Evolutionary conservation across 2,797 vertebrate species (phyloP), one percentile per base, ranked within the genome.

Genomic region (Sorex maritimensis): DNA sequence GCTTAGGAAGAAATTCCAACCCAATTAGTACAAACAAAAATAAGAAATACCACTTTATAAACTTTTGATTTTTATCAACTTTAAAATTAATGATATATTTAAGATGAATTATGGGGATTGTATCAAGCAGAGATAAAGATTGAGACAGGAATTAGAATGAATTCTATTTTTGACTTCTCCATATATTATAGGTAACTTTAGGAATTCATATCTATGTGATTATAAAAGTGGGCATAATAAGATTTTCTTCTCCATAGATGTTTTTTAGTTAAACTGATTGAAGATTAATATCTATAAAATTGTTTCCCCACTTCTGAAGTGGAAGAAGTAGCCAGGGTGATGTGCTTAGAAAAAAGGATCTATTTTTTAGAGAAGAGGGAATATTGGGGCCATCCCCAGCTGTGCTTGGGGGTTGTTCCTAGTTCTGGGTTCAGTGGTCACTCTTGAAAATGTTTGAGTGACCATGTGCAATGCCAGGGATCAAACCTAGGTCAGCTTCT

Each of bases 241-340:
- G 46, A 74, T 30, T 87, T 88, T 2, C 65, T 90, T 73, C 26
- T 46, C 80, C 44, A 67, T 10, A 92, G 77, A n/a, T 2, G 88
- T 78, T 83, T 73, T 78, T 38, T 82, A 68, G 41, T 78, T 21
- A 58, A 81, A 58, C 24, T 73, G 65, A 80, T 58, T 38, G 52
- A 90, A 34, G 41, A 77, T 68, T 15, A 91, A 68, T 28, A 24
- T 17, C 21, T 63, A 46, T 41, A 61, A 28, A 80, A 78, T 11
- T 0, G n/a, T 77, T 82, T 86, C 4, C 28, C 7, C 24, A 69
- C 34, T 1, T 44, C 21, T 15, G 34, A 46, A 63, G 34, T 58
- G 5, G 19, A 7, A 6, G 61, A 9, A 9, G 21, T 24, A 24
- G 61, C 6, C 21, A 65, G 19, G 21, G 24, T 65, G 24, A 65